A percentile compares a stretch with the other conserved stretches of the same genome.
These are phyloP conservation scores for Gasterosteus nipponicus DNA, from an alignment of 2,113 vertebrate species.

Conservation along the genomic window DNA sequence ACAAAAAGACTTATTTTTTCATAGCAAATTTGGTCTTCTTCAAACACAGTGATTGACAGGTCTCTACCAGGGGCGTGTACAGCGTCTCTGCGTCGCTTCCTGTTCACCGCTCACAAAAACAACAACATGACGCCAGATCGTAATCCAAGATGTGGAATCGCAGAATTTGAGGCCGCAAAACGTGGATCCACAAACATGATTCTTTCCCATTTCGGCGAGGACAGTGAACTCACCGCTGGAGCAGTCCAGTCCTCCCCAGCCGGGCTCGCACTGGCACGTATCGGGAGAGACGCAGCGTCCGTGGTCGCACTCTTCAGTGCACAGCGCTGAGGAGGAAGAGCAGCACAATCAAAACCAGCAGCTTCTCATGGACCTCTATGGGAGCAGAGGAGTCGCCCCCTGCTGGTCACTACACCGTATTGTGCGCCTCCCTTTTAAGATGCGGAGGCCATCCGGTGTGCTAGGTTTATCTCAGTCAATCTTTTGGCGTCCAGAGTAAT, in stretches of 20 bases:
- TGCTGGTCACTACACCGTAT: too few species aligned
- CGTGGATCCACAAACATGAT: neutral
- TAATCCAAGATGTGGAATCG: too few species aligned
- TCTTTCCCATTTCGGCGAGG: neutral
- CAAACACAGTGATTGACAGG: too few species aligned
- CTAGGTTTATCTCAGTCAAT: neutral
- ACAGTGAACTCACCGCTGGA: slow-evolving; percentile 87
- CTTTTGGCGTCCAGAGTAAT: neutral
- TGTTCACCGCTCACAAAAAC: too few species aligned
- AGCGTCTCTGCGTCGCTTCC: too few species aligned
- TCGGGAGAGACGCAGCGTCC: slow-evolving; percentile 93
- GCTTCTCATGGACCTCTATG: too few species aligned
- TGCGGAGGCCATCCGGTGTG: neutral
- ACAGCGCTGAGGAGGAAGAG: slow-evolving; percentile 81
- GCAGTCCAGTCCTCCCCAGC: slow-evolving; percentile 93
- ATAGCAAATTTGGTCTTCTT: too few species aligned
- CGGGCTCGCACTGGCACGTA: slow-evolving; percentile 93
- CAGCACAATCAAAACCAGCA: neutral
- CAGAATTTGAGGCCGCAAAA: too few species aligned
- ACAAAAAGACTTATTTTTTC: neutral
- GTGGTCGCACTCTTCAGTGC: slow-evolving; percentile 90
- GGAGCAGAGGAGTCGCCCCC: too few species aligned
- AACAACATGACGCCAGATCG: too few species aligned
- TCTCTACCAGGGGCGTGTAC: too few species aligned
- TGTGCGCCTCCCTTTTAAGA: too few species aligned